These are phyloP conservation scores for Hydropotes inermis DNA, from an alignment of 2,113 vertebrate species.

Conservation along the genomic window DNA sequence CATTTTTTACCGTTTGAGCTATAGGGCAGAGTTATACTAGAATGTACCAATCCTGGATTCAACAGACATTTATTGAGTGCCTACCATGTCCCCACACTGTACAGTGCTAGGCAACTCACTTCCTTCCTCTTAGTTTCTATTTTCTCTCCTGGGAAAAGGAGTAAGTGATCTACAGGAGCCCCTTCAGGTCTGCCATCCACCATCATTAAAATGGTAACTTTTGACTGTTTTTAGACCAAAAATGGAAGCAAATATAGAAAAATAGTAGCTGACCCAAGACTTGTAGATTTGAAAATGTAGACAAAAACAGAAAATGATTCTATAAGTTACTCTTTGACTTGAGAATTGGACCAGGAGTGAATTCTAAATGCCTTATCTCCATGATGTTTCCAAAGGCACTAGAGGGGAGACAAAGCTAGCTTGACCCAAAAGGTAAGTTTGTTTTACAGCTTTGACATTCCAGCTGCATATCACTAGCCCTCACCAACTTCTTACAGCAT, in stretches of 20 bases:
- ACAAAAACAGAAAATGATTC: neutral
- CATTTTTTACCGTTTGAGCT: neutral
- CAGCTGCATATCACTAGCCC: neutral
- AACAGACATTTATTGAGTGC: neutral
- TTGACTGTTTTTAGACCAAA: neutral
- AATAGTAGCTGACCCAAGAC: neutral
- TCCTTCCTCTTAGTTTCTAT: neutral
- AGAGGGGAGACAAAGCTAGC: neutral
- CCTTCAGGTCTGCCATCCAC: neutral
- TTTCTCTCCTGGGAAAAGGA: neutral
- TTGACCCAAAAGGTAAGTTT: neutral
- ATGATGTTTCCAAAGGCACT: neutral
- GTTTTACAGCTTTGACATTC: neutral
- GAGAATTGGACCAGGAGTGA: neutral
- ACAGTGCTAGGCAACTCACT: neutral
- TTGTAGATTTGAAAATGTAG: neutral
- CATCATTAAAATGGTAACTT: neutral
- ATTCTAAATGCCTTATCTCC: neutral
- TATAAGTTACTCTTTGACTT: conserved; percentile 3
- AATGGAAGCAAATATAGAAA: neutral
- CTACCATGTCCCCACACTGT: neutral
- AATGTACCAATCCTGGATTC: neutral
- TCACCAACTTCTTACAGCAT: neutral
- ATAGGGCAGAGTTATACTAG: neutral
- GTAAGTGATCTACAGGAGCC: neutral